These are phyloP conservation scores for Syngnathus typhle DNA, from an alignment of 2,113 vertebrate genomes.

Conservation along the genomic window DNA sequence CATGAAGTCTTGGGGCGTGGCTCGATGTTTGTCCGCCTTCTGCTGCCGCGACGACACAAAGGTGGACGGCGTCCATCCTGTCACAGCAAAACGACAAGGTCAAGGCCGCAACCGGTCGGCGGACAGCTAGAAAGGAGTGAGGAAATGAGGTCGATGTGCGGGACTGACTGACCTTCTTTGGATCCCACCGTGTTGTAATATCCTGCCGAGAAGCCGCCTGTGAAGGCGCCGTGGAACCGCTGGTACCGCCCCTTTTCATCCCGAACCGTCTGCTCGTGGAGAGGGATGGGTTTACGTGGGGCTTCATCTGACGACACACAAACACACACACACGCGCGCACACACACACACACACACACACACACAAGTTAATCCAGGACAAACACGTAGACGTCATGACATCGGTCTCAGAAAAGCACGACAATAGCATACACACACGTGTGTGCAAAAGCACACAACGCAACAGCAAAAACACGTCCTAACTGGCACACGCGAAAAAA, in stretches of 20 bases:
- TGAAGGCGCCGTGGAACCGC: slow-evolving; percentile 94
- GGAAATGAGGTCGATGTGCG: neutral
- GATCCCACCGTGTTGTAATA: slow-evolving; percentile 95
- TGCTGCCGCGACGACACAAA: slow-evolving; percentile 89
- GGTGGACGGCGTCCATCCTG: slow-evolving; percentile 89
- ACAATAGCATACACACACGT: too few species aligned
- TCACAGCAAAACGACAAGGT: neutral
- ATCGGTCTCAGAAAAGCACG: too few species aligned
- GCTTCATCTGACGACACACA: slow-evolving; percentile 70
- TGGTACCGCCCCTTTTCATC: slow-evolving; percentile 90
- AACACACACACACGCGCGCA: too few species aligned
- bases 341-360: too few species aligned
- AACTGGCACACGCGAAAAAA: too few species aligned
- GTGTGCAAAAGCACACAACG: too few species aligned
- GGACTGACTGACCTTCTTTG: slow-evolving; percentile 80
- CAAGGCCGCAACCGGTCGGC: neutral
- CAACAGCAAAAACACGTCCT: too few species aligned
- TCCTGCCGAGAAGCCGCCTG: slow-evolving; percentile 93
- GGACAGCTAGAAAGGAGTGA: too few species aligned
- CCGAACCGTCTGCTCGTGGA: slow-evolving; percentile 91
- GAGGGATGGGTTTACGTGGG: slow-evolving; percentile 81
- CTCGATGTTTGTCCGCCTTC: slow-evolving; percentile 74
- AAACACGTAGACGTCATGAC: too few species aligned
- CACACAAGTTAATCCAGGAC: too few species aligned
- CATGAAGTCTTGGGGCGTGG: slow-evolving; percentile 92